Conservation (phyloP, 2,113 vertebrate species). For the Perognathus longimembris region DNA sequence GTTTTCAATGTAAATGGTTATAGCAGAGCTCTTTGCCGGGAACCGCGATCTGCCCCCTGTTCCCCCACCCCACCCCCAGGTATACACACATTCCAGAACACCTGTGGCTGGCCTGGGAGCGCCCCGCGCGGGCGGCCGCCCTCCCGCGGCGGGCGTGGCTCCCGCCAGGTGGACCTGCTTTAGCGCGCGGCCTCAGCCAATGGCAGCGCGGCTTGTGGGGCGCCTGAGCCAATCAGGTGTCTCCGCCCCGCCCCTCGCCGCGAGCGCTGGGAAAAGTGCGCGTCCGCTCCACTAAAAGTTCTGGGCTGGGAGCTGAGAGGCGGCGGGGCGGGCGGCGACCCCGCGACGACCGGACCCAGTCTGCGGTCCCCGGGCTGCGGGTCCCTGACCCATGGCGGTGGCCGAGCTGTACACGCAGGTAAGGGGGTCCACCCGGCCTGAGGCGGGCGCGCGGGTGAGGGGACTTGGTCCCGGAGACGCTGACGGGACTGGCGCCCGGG, state of each 20-base stretch:
- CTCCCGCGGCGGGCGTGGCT: too few relatives aligned
- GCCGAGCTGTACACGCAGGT: conserved; percentile 95
- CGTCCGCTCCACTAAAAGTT: too few relatives aligned
- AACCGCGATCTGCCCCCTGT: too few relatives aligned
- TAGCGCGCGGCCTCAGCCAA: neutral
- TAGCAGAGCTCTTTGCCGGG: too few relatives aligned
- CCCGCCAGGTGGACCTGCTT: neutral
- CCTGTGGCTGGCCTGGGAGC: neutral
- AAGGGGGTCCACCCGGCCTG: conserved; percentile 67
- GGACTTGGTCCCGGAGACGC: neutral
- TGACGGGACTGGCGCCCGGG: neutral
- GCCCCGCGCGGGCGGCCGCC: neutral
- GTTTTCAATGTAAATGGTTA: neutral
- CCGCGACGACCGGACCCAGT: too few relatives aligned
- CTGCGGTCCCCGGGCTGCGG: neutral
- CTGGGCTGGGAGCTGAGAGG: neutral
- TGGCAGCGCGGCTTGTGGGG: neutral
- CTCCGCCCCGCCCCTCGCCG: neutral
- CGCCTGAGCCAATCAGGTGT: conserved; percentile 3
- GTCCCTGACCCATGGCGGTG: conserved; percentile 88
- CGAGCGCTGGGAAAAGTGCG: too few relatives aligned
- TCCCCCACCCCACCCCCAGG: too few relatives aligned
- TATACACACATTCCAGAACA: too few relatives aligned
- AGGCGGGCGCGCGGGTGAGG: too few relatives aligned
- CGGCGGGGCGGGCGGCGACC: neutral